Evolutionary conservation across 64 coral and sea anemone genomes (phyloP), one percentile per base, ranked within the genome.

Genomic region (Pachyseris speciosa): DNA sequence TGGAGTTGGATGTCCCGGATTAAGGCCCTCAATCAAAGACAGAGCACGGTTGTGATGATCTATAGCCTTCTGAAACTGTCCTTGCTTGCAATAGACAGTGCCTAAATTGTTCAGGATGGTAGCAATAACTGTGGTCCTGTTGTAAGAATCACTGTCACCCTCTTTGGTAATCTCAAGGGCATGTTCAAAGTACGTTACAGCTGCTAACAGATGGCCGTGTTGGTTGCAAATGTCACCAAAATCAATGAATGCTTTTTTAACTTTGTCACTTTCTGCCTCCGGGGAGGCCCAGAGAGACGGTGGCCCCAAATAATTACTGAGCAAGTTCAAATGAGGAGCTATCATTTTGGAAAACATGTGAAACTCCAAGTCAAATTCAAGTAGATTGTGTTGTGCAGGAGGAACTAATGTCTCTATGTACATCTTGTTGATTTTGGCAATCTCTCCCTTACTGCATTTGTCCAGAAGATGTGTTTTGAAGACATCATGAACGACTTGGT

Each of bases 401-500:
- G 37, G 36, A 9, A 39, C 42, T 41, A 73, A 26, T 73, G 69
- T 73, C 38, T 73, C 37, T 5, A 73, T 73, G 69, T 44, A 73
- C 20, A 39, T 42, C 19, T 73, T 19, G 39, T 20, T 44, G 20
- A 73, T 19, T 22, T 9, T 39, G 9, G 40, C 19, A 24, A 73
- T 22, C 40, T 73, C 40, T 1, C 44, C 69, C 3, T 17, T 37
- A 44, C 37, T 47, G 34, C 22, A 26, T n/a, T 73, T 73, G 3
- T 43, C 69, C 42, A 22, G 26, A 44, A 24, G 22, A 25, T 5
- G 4, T 22, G n/a, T 73, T 16, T 73, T 44, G 2, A 43, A 43
- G 22, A n/a, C 69, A 26, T 73, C 38, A 43, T 73, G 69, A n/a
- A 73, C 69, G 16, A 73, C 69, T 39, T 44, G 34, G 39, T 73